Evolutionary conservation across 1,140 invertebrate genomes (phyloP).

Genomic region (Antheraea mylitta): DNA sequence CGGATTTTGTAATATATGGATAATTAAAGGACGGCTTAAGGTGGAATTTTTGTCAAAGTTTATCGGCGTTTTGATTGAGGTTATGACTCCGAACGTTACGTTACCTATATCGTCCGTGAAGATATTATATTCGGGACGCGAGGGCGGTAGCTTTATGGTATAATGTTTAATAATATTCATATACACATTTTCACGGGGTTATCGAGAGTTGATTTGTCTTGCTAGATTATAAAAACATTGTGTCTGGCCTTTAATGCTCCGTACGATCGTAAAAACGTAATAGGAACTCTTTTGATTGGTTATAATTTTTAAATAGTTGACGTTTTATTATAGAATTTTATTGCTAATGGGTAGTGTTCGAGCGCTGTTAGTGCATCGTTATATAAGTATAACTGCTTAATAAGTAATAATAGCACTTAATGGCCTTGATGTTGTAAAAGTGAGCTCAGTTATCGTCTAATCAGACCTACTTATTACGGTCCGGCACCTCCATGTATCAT

Average conservation of each 20-base stretch:
- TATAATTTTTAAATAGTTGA: conserved; percentile 39
- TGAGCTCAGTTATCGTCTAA: conserved; percentile 4
- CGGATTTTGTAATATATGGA: conserved; percentile 70
- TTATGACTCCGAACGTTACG: conserved; percentile 52
- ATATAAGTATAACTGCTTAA: conserved; percentile 15
- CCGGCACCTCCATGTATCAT: conserved; percentile 8
- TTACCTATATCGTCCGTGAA: conserved; percentile 32
- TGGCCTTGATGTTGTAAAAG: neutral
- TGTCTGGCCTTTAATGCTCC: conserved; percentile 10
- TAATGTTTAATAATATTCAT: conserved; percentile 45
- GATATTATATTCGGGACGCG: conserved; percentile 28
- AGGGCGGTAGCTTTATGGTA: conserved; percentile 61
- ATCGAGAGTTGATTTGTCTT: conserved; percentile 60
- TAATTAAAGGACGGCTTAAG: conserved; percentile 73
- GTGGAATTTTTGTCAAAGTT: conserved; percentile 75
- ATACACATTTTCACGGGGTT: conserved; percentile 24
- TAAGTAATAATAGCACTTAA: conserved; percentile 14
- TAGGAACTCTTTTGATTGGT: conserved; percentile 47
- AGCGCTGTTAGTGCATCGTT: conserved; percentile 10
- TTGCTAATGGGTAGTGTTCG: conserved; percentile 3
- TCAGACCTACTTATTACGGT: conserved; percentile 7
- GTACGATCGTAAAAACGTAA: conserved; percentile 44
- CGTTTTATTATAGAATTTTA: conserved; percentile 20
- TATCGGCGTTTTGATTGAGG: conserved; percentile 73
- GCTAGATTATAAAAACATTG: conserved; percentile 65